Evolutionary conservation across 2,888 invertebrate species (phyloP).

Genomic region (Eumacrocentrus americanus): DNA sequence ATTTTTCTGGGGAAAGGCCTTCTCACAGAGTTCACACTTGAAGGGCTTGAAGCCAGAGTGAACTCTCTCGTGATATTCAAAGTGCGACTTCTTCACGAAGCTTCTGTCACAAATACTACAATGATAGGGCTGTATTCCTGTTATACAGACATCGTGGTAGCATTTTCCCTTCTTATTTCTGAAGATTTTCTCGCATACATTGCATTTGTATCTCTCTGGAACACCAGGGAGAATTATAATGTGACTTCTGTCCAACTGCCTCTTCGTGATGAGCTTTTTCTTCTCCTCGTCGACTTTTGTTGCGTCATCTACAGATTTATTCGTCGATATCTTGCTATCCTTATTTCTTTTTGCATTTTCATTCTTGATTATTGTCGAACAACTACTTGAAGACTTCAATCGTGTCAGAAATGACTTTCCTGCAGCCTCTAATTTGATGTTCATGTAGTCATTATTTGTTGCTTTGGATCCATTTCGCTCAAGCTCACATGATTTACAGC

Average conservation of each 20-base stretch:
- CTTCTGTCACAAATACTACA: constrained; percentile 62
- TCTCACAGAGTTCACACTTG: constrained; percentile 70
- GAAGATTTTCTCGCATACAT: constrained; percentile 72
- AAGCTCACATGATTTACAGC: constrained; percentile 66
- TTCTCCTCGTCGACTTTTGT: neutral
- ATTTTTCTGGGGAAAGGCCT: constrained; percentile 72
- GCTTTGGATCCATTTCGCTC: constrained; percentile 19
- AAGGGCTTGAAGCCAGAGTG: constrained; percentile 70
- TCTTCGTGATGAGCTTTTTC: constrained; percentile 9
- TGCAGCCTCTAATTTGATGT: too few species aligned
- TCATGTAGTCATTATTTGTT: constrained; percentile 36
- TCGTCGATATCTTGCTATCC: neutral
- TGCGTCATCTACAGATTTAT: neutral
- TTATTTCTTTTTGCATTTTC: too few species aligned
- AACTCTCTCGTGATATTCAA: constrained; percentile 73
- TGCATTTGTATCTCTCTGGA: constrained; percentile 69
- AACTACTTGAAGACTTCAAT: neutral
- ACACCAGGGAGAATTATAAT: constrained; percentile 59
- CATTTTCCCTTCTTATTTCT: constrained; percentile 64
- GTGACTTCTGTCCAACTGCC: constrained; percentile 46
- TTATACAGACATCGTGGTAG: constrained; percentile 54
- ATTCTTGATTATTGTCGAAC: neutral
- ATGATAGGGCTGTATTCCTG: constrained; percentile 62
- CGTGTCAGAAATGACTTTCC: too few species aligned
- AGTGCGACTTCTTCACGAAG: constrained; percentile 75